A percentile compares a stretch with the other conserved stretches of the same genome.
Evolutionary conservation across 2,888 invertebrate species (phyloP).

Genomic region (Cheilosia vernalis): DNA sequence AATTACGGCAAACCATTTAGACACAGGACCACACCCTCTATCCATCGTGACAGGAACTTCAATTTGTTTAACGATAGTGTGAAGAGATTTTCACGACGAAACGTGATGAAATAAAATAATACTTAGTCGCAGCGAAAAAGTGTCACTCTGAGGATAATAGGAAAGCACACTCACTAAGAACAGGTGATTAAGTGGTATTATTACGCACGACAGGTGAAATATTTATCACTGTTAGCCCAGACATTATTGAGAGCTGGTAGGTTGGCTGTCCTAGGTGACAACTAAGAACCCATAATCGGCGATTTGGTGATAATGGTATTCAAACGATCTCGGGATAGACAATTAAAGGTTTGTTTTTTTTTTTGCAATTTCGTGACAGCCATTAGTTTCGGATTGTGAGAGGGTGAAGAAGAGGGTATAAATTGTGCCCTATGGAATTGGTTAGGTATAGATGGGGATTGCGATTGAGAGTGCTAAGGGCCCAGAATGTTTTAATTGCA

Average conservation of each 20-base stretch:
- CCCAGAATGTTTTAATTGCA: too few relatives aligned
- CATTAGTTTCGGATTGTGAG: too few relatives aligned
- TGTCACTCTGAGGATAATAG: slow-evolving; percentile 2
- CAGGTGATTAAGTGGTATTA: slow-evolving; percentile 27
- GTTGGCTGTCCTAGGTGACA: neutral
- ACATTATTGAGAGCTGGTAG: neutral
- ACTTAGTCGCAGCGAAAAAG: neutral
- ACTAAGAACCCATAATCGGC: neutral
- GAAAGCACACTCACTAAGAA: slow-evolving; percentile 10
- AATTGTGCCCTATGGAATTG: too few relatives aligned
- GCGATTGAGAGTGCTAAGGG: too few relatives aligned
- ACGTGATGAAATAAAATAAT: slow-evolving; percentile 25
- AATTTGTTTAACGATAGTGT: slow-evolving; percentile 7
- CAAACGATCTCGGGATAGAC: neutral
- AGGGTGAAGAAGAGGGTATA: too few relatives aligned
- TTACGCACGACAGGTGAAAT: slow-evolving; percentile 3
- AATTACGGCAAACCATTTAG: neutral
- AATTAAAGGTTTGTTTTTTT: neutral
- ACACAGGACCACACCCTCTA: neutral
- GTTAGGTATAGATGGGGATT: too few relatives aligned
- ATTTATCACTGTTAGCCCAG: slow-evolving; percentile 8
- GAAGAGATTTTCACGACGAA: neutral
- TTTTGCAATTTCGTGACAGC: neutral
- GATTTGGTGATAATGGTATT: neutral
- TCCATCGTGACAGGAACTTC: neutral